phyloP scores from a whole-genome alignment of 2,113 vertebrate species.

The Crotalus helleri region DNA sequence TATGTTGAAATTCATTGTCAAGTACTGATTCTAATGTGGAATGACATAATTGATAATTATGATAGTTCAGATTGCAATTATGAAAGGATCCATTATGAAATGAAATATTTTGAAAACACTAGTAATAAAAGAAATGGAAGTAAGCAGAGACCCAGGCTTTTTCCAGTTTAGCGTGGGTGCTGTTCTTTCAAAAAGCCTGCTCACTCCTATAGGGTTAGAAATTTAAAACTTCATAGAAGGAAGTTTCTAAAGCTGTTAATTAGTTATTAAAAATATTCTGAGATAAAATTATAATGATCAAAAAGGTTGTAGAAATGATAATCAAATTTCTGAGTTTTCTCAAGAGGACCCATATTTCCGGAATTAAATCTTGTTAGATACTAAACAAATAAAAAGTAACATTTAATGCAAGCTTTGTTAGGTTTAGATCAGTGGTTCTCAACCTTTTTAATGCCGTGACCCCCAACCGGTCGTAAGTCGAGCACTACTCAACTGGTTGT shows the following conservation, averaged over 20 bases:
- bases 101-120: not conserved
- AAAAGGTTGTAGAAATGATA: not conserved
- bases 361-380: not conserved
- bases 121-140: not conserved
- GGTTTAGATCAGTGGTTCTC: not conserved
- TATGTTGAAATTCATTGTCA: not conserved
- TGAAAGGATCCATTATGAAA: not conserved
- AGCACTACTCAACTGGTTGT: too few relatives aligned
- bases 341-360: not conserved
- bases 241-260: not conserved
- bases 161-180: not conserved
- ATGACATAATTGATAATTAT: not conserved
- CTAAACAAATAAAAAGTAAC: not conserved
- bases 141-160: not conserved
- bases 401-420: not conserved
- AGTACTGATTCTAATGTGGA: not conserved
- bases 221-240: not conserved
- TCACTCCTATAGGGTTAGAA: not conserved
- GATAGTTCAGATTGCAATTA: too few relatives aligned
- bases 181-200: not conserved
- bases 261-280: not conserved
- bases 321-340: not conserved
- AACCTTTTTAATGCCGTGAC: too few relatives aligned
- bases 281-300: not conserved
- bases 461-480: too few relatives aligned